A percentile compares a stretch with the other conserved stretches of the same genome.
Evolutionary conservation across 2,797 vertebrate genomes (phyloP).

Genomic region (Malacoraja senta): DNA sequence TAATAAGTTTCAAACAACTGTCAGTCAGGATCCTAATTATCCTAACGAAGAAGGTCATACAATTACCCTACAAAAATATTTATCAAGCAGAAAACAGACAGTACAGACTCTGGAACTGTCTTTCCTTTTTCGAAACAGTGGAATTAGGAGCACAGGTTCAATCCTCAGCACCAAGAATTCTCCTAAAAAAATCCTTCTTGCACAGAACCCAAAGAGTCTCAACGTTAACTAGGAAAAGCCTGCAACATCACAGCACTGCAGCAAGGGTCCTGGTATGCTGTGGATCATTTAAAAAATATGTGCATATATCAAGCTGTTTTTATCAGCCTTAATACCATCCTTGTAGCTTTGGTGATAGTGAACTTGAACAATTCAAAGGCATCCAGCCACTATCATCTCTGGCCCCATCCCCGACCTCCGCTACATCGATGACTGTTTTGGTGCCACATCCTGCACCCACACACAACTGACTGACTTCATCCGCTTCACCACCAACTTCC

Average conservation of each 20-base stretch:
- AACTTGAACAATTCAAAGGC: not conserved
- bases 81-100: not conserved
- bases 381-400: not conserved
- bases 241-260: not conserved
- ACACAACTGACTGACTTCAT: too few relatives aligned
- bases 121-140: not conserved
- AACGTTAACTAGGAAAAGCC: not conserved
- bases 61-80: slow-evolving; percentile 16
- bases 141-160: not conserved
- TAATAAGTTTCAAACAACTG: slow-evolving; percentile 33
- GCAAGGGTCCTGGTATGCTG: not conserved
- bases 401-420: too few relatives aligned
- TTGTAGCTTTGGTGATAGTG: not conserved
- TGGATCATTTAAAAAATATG: not conserved
- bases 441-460: too few relatives aligned
- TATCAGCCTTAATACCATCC: not conserved
- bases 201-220: not conserved
- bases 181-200: not conserved
- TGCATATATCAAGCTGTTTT: not conserved
- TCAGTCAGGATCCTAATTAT: slow-evolving; percentile 16
- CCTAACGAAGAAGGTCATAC: slow-evolving; percentile 23
- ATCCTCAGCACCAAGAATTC: too few relatives aligned
- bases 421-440: too few relatives aligned
- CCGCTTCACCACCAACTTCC: too few relatives aligned
- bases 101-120: not conserved